Evolutionary conservation across 2,888 invertebrate genomes (phyloP), one percentile per base, ranked within the genome.

Genomic region (Diachrysia chrysitis): DNA sequence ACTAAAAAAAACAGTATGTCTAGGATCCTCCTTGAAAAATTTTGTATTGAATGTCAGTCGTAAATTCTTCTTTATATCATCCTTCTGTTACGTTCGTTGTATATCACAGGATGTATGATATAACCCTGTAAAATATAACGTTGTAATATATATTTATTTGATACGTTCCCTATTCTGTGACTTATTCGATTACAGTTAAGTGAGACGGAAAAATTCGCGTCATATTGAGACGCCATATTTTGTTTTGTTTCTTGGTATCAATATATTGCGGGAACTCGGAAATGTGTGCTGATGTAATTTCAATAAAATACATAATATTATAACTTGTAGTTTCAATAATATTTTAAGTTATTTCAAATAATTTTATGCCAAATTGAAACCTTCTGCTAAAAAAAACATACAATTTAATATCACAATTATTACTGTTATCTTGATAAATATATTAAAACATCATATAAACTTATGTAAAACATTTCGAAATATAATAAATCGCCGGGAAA

Each of bases 61-160:
- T 42, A 42, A 42, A 42, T 42, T 42, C 1, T 42, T 42, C 5
- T 14, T 16, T n/a, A 42, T 42, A 42, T 5, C 6, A 16, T 42
- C 6, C n/a, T 5, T 14, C 37, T n/a, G 32, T 32, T 9, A 32
- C 10, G 32, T 32, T 7, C 32, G 10, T 32, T 32, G 25, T 5
- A 10, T 32, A 32, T 32, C 32, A 10, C 32, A 1, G n/a, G 42
- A n/a, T 42, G 42, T 42, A n/a, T 7, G n/a, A 5, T n/a, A 42
- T 4, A 37, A 14, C 37, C 42, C 42, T n/a, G n/a, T 5, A 42
- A 42, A 42, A 42, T n/a, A 42, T 16, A 42, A n/a, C 42, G 4
- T 42, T 42, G 42, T 42, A 42, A 19, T 57, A 32, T 32, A 25
- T 25, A 57, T 57, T 57, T 57, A 57, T 57, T 21, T 57, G 19